Percentiles rank a stretch among this genome's conserved stretches.
Conservation (phyloP, 2,888 invertebrate genomes). For the Galeruca laticollis region DNA sequence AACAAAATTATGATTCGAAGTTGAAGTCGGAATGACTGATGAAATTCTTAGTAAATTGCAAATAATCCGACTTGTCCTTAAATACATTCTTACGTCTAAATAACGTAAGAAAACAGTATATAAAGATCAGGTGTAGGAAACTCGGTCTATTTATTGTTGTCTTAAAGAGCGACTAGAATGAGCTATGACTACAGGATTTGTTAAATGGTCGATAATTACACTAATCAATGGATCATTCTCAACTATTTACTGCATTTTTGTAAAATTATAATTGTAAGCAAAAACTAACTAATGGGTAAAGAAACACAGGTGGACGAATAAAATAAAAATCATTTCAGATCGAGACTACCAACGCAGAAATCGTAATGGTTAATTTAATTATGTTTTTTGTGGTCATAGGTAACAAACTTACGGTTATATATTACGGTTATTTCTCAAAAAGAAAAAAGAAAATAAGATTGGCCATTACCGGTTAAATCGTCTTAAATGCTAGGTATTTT, state of each 20-base stretch:
- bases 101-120: constrained; percentile 46
- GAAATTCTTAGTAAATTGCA: constrained; percentile 45
- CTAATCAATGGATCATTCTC: constrained; percentile 59
- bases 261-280: constrained; percentile 57
- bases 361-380: constrained; percentile 49
- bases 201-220: constrained; percentile 63
- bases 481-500: constrained; percentile 22
- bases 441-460: constrained; percentile 20
- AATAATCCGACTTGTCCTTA: constrained; percentile 40
- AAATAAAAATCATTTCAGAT: constrained; percentile 48
- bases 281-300: constrained; percentile 42
- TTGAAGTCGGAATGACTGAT: constrained; percentile 41
- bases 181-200: constrained; percentile 55
- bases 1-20: constrained; percentile 44
- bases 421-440: constrained; percentile 34
- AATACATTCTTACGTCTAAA: constrained; percentile 45
- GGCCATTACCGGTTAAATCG: constrained; percentile 7
- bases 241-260: constrained; percentile 64
- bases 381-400: constrained; percentile 37
- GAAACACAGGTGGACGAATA: constrained; percentile 55
- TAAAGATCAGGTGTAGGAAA: constrained; percentile 53
- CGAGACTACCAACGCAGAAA: constrained; percentile 39
- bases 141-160: constrained; percentile 58
- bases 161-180: constrained; percentile 54
- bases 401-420: constrained; percentile 33